A percentile compares a stretch with the other conserved stretches of the same genome.
These are phyloP conservation scores for Platichthys flesus DNA, from an alignment of 2,113 vertebrate genomes.

Conservation along the genomic window DNA sequence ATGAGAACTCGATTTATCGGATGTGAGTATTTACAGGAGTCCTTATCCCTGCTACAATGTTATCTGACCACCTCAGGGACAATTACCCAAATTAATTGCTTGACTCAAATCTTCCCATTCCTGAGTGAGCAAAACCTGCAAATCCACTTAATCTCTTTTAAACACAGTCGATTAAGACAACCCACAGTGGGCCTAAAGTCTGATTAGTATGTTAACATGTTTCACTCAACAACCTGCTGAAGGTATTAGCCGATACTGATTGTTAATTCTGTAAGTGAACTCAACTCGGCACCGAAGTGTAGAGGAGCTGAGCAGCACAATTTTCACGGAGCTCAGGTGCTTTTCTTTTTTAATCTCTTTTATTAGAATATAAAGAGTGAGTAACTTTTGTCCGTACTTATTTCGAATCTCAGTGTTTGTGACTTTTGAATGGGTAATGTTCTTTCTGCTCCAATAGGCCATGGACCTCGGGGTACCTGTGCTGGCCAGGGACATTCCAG, in stretches of 20 bases:
- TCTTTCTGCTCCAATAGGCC: conserved; percentile 81
- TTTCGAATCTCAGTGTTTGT: neutral
- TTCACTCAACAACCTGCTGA: conserved; percentile 60
- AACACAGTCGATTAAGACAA: conserved; percentile 72
- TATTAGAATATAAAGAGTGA: neutral
- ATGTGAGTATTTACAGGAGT: conserved; percentile 25
- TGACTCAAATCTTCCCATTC: conserved; percentile 55
- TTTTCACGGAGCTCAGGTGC: neutral
- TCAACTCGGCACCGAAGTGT: neutral
- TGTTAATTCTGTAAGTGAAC: conserved; percentile 50
- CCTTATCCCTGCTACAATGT: conserved; percentile 42
- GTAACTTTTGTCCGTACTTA: neutral
- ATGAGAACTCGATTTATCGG: conserved; percentile 6
- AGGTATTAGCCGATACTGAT: conserved; percentile 51
- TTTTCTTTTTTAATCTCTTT: neutral
- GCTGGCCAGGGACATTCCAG: conserved; percentile 90
- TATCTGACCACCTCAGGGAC: conserved; percentile 56
- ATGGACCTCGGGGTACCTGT: conserved; percentile 91
- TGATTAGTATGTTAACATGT: conserved; percentile 66
- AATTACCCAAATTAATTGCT: conserved; percentile 64
- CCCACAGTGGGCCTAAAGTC: conserved; percentile 70
- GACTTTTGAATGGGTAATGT: neutral
- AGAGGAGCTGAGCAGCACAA: neutral
- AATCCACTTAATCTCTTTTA: conserved; percentile 79
- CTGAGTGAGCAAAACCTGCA: conserved; percentile 55